Evolutionary conservation across 30 jellyfish, hydroid and myxozoan genomes (phyloP).

Genomic region (Turritopsis rubra): DNA sequence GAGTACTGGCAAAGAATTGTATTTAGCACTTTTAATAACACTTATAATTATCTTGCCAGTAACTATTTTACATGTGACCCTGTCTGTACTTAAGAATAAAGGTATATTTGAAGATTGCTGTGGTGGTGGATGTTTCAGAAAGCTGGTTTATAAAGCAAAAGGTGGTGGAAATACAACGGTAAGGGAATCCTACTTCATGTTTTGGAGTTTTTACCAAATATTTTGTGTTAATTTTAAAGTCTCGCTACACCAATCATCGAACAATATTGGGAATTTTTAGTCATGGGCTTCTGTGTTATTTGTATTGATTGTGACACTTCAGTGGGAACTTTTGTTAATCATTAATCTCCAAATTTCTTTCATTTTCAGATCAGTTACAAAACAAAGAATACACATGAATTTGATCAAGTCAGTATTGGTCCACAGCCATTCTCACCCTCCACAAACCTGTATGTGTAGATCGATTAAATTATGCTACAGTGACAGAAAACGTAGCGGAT

Average conservation of each 20-base stretch:
- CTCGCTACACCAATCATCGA: too few species aligned
- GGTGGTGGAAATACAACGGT: conserved; percentile 4
- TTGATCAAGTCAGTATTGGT: conserved; percentile 3
- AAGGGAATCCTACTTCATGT: neutral
- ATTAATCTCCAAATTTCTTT: neutral
- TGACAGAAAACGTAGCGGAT: neutral
- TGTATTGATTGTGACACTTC: too few species aligned
- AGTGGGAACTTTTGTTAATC: too few species aligned
- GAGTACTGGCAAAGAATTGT: neutral
- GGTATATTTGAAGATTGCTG: conserved; percentile 2
- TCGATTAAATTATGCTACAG: neutral
- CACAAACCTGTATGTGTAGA: neutral
- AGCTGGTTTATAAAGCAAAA: neutral
- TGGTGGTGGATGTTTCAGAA: neutral
- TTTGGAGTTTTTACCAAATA: too few species aligned
- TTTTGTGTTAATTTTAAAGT: too few species aligned
- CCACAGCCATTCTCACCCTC: conserved; percentile 9
- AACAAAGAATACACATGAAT: conserved; percentile 12
- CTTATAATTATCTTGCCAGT: neutral
- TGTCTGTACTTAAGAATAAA: neutral
- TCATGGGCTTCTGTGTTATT: too few species aligned
- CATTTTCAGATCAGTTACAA: neutral
- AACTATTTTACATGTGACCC: neutral
- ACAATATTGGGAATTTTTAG: too few species aligned
- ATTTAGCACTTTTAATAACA: neutral